Conservation (phyloP, 2,888 invertebrate species). For the Keiferia lycopersicella region DNA sequence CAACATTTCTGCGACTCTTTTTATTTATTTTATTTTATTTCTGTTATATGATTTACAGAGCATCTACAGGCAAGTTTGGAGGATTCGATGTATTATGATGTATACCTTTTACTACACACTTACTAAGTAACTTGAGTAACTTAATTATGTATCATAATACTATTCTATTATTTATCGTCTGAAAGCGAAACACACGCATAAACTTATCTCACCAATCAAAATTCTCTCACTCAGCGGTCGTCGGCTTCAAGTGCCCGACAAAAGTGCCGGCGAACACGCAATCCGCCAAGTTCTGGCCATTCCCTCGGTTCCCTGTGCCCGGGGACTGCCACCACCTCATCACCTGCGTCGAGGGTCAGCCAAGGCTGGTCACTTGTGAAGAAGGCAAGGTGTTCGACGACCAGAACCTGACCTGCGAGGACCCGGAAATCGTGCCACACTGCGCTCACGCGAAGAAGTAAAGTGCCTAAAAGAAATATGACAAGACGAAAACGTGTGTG, state of each 20-base stretch:
- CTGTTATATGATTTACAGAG: too few species aligned
- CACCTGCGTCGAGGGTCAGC: slow-evolving; percentile 95
- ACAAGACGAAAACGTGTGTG: slow-evolving; percentile 55
- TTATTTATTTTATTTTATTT: too few species aligned
- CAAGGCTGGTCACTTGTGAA: slow-evolving; percentile 92
- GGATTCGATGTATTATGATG: too few species aligned
- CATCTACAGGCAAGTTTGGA: too few species aligned
- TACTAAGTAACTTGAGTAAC: neutral
- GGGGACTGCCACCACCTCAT: slow-evolving; percentile 93
- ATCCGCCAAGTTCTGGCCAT: slow-evolving; percentile 95
- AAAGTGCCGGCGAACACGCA: slow-evolving; percentile 90
- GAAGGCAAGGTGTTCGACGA: slow-evolving; percentile 94
- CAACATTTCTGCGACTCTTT: too few species aligned
- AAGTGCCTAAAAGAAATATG: slow-evolving; percentile 39
- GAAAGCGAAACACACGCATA: slow-evolving; percentile 10
- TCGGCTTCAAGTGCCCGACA: slow-evolving; percentile 95
- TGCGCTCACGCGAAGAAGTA: slow-evolving; percentile 62
- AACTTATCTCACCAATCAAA: slow-evolving; percentile 18
- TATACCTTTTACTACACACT: too few species aligned
- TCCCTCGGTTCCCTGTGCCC: slow-evolving; percentile 93
- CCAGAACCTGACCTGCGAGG: slow-evolving; percentile 90
- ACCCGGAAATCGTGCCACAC: slow-evolving; percentile 83
- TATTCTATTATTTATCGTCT: slow-evolving; percentile 11
- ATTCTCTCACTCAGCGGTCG: slow-evolving; percentile 83
- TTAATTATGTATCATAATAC: neutral